Base-by-base conservation (phyloP, 2,888 invertebrate genomes). In the Metallyticus violacea region DNA sequence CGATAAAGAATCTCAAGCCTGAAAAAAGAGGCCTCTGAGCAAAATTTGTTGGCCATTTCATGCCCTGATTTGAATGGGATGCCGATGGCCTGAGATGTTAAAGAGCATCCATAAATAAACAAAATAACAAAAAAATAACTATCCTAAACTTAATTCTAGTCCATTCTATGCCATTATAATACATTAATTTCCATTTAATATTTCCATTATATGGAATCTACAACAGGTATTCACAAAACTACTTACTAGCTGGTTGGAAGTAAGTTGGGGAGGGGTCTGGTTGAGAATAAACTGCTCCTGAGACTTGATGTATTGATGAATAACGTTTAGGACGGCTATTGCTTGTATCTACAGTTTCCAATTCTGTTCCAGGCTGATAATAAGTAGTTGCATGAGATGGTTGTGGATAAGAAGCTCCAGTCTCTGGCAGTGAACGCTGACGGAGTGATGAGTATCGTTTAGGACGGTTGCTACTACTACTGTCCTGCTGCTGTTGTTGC, bases 381-480 rank as follows among this genome's bases (percentile, higher is more conserved):
- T 87, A 87, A 22, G 87, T 77, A n/a, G 86, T 40, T 7, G 7
- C 30, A 40, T 85, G 88, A 26, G 81, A 85, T 81, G 89, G 90
- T 81, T 89, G 90, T 40, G 87, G 88, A 86, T 90, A 90, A 9
- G 91, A 91, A 28, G 91, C 91, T 27, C 84, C 90, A 6, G 93
- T 91, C 87, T 94, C 94, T 1, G 94, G 94, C 40, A 94, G 91
- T 80, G 93, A 92, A 86, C 94, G 91, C 90, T 95, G 94, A 86
- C 95, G 92, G 89, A 95, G 93, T 87, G 94, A 94, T 3, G 95
- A 96, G 90, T 96, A 96, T 28, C 95, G 93, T 90, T 95, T 95
- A 7, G 95, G 94, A 88, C 94, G 92, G 87, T 91, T 92, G 62
- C 91, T 91, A 86, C 92, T 90, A 77, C 85, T 82, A 25, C 85